These are phyloP conservation scores for Rhea americana DNA, from an alignment of 2,113 vertebrate genomes.

Conservation along the genomic window DNA sequence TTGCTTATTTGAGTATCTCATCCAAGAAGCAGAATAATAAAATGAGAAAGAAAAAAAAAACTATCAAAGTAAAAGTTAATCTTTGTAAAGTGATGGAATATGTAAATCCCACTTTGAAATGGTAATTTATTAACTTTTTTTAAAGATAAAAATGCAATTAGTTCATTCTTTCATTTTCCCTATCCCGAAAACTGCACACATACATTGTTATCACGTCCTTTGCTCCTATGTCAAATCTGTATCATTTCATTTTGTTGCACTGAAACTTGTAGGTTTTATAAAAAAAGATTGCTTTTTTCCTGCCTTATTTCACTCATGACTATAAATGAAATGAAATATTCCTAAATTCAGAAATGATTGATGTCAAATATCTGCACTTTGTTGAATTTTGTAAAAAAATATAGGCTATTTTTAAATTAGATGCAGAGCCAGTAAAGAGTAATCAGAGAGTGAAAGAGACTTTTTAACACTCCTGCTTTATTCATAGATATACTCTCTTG, in stretches of 20 bases:
- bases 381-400: constrained; percentile 29
- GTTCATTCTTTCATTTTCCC: constrained; percentile 59
- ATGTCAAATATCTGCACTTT: constrained; percentile 26
- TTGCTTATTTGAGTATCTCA: not conserved
- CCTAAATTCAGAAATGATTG: not conserved
- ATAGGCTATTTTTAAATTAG: constrained; percentile 32
- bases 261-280: constrained; percentile 1
- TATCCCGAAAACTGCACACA: not conserved
- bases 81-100: constrained; percentile 63
- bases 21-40: constrained; percentile 54
- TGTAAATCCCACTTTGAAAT: constrained; percentile 74
- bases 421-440: constrained; percentile 28
- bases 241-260: constrained; percentile 35
- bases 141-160: constrained; percentile 75
- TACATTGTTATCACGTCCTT: constrained; percentile 30
- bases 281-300: not conserved
- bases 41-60: constrained; percentile 22
- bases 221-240: constrained; percentile 33
- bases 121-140: constrained; percentile 73
- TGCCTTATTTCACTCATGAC: not conserved
- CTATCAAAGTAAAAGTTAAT: constrained; percentile 69
- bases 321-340: constrained; percentile 41
- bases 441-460: constrained; percentile 35
- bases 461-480: constrained; percentile 37
- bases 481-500: constrained; percentile 39